Evolutionary conservation across 1,140 invertebrate genomes (phyloP).

Genomic region (Prorops nasuta): DNA sequence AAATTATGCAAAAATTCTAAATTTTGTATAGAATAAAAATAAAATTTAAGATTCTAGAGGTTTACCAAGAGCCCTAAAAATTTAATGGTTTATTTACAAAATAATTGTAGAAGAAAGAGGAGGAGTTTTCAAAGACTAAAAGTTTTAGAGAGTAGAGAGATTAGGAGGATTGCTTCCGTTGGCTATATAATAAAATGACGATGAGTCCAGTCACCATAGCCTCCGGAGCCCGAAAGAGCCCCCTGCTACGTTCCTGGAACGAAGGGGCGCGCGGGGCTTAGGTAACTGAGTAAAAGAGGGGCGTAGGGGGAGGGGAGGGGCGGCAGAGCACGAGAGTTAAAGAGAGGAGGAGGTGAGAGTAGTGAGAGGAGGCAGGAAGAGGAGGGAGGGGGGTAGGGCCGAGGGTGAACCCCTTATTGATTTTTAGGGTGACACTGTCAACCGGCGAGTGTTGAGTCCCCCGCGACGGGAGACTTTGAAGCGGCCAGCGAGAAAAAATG

Average conservation of each 20-base stretch:
- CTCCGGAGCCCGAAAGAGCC: constrained; percentile 23
- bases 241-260: constrained; percentile 28
- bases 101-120: too few relatives aligned
- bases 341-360: constrained; percentile 49
- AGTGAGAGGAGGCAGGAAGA: constrained; percentile 33
- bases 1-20: too few relatives aligned
- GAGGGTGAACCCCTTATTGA: constrained; percentile 63
- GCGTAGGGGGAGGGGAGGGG: constrained; percentile 41
- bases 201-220: constrained; percentile 39
- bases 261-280: constrained; percentile 12
- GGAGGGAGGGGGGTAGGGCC: constrained; percentile 50
- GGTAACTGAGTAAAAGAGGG: constrained; percentile 25
- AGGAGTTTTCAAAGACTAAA: background rate
- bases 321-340: constrained; percentile 4
- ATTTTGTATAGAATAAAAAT: too few relatives aligned
- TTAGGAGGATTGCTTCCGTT: constrained; percentile 19
- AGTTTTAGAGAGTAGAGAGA: constrained; percentile 3
- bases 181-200: constrained; percentile 44
- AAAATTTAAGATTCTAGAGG: too few relatives aligned
- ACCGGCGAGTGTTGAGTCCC: constrained; percentile 52
- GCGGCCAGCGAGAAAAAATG: constrained; percentile 44
- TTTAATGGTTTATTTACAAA: too few relatives aligned
- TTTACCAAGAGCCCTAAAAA: too few relatives aligned
- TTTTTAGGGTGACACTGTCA: constrained; percentile 68
- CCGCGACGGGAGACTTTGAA: constrained; percentile 55